Conservation (phyloP, 2,888 invertebrate species). For the Pseudolycoriella hygida region DNA sequence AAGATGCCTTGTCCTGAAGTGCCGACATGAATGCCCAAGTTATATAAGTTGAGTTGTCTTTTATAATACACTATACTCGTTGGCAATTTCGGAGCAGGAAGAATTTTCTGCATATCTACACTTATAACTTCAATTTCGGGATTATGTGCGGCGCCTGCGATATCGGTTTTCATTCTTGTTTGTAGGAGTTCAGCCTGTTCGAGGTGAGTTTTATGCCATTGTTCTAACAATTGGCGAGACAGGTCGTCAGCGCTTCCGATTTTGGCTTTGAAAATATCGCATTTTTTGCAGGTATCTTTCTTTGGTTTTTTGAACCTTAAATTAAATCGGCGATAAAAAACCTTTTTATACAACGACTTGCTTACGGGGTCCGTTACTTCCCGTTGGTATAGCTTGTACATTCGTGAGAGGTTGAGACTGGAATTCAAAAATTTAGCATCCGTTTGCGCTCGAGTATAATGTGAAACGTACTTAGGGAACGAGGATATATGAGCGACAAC, state of each 20-base stretch:
- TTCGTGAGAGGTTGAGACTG: too few relatives aligned
- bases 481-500: too few relatives aligned
- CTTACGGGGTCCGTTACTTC: too few relatives aligned
- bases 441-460: too few relatives aligned
- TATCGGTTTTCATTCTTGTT: not conserved
- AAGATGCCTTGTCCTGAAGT: not conserved
- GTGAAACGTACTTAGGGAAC: too few relatives aligned
- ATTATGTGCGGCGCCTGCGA: not conserved
- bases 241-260: not conserved
- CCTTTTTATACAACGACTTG: too few relatives aligned
- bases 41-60: not conserved
- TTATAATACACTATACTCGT: slow-evolving; percentile 1
- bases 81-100: not conserved
- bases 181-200: not conserved
- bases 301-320: not conserved
- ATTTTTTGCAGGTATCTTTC: not conserved
- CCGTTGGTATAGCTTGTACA: too few relatives aligned
- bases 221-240: too few relatives aligned
- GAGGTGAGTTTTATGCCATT: not conserved
- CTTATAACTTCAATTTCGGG: not conserved
- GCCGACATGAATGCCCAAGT: not conserved
- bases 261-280: not conserved
- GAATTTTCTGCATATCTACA: not conserved
- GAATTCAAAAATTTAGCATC: too few relatives aligned
- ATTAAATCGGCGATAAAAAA: not conserved